These are phyloP conservation scores for Protodeltote pygarga DNA, from an alignment of 2,888 invertebrate genomes.

Conservation along the genomic window DNA sequence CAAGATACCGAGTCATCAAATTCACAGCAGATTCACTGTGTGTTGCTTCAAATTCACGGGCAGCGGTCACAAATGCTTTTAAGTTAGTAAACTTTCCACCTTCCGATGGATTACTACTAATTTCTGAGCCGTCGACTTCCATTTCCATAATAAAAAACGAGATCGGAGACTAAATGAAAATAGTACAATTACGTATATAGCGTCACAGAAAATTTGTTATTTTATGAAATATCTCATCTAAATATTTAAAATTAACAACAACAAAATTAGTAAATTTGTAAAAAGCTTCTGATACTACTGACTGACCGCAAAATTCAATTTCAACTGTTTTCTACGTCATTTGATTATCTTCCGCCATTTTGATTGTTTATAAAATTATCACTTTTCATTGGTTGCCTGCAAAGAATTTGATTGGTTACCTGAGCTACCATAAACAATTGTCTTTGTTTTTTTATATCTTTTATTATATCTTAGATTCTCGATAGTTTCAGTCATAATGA, in stretches of 20 bases:
- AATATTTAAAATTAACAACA: conserved; percentile 15
- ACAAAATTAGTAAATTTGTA: conserved; percentile 35
- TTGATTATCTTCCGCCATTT: conserved; percentile 44
- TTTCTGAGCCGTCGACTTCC: conserved; percentile 78
- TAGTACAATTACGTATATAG: not conserved
- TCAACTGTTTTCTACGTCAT: conserved; percentile 76
- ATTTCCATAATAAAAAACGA: conserved; percentile 60
- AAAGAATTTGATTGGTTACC: conserved; percentile 62
- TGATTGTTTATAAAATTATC: conserved; percentile 62
- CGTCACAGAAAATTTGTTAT: not conserved
- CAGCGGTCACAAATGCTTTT: conserved; percentile 85
- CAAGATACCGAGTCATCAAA: conserved; percentile 84
- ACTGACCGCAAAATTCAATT: conserved; percentile 68
- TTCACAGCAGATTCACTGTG: conserved; percentile 83
- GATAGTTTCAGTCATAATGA: too few species aligned
- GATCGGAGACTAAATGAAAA: conserved; percentile 6
- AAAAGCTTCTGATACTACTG: conserved; percentile 35
- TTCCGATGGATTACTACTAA: conserved; percentile 64
- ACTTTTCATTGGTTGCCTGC: conserved; percentile 54
- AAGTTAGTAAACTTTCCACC: conserved; percentile 78
- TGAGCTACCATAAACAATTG: conserved; percentile 15
- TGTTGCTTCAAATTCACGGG: conserved; percentile 83
- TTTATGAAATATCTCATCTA: conserved; percentile 1
- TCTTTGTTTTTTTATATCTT: not conserved
- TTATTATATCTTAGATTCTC: too few species aligned